Evolutionary conservation across 92 coral and sea anemone species (phyloP).

Genomic region (Micromussa lordhowensis): DNA sequence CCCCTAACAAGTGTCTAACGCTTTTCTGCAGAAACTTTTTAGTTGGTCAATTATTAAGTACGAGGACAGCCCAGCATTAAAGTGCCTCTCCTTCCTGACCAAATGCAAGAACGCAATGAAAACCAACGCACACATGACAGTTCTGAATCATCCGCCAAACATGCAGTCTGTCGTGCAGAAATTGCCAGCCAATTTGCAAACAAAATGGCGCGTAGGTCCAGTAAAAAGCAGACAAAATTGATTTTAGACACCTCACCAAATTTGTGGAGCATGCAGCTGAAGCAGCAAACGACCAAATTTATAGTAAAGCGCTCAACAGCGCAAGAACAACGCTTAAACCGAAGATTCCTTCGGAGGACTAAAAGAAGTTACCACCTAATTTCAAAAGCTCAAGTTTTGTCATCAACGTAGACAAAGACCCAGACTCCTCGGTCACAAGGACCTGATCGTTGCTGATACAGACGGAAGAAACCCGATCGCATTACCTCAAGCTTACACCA

Average conservation of each 20-base stretch:
- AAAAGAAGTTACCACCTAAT: too few relatives aligned
- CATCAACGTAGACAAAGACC: too few relatives aligned
- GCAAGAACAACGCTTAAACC: too few relatives aligned
- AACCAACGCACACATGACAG: conserved; percentile 61
- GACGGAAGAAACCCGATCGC: too few relatives aligned
- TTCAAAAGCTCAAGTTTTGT: too few relatives aligned
- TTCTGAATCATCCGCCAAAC: conserved; percentile 72
- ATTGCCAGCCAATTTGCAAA: conserved; percentile 50
- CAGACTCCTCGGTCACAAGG: too few relatives aligned
- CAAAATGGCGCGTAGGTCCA: conserved; percentile 64
- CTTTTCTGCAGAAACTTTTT: conserved; percentile 41
- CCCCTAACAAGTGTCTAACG: conserved; percentile 64
- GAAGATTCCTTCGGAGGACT: too few relatives aligned
- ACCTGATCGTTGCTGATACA: too few relatives aligned
- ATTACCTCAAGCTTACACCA: too few relatives aligned
- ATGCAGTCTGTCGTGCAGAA: conserved; percentile 61
- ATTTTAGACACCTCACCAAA: conserved; percentile 32
- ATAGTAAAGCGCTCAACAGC: conserved; percentile 51
- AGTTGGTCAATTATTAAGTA: conserved; percentile 52
- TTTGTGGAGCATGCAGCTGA: conserved; percentile 56
- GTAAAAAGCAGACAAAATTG: conserved; percentile 24
- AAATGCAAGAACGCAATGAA: conserved; percentile 73
- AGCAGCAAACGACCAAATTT: conserved; percentile 59
- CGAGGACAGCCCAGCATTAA: conserved; percentile 70
- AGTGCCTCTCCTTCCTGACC: conserved; percentile 40